These are phyloP conservation scores for Macrostomum lignano DNA, from an alignment of 1,140 invertebrate species.

Conservation along the genomic window DNA sequence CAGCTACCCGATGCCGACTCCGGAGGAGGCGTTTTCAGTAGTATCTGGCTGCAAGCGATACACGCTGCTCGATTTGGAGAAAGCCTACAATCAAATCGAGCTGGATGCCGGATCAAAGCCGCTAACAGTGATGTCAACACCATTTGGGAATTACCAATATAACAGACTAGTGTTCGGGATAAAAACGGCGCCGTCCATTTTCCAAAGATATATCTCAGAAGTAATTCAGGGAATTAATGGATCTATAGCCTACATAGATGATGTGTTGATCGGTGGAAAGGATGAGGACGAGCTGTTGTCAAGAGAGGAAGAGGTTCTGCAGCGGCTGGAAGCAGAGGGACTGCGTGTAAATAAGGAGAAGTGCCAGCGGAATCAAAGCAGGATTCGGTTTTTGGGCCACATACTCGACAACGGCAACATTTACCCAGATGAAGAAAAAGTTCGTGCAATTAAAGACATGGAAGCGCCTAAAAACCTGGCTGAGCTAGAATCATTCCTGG, in stretches of 20 bases:
- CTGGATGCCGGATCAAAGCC: no score
- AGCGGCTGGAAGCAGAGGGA: conserved; percentile 9
- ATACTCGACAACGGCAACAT: conserved; percentile 9
- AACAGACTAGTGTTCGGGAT: no score
- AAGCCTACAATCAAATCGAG: no score
- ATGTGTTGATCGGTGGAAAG: conserved; percentile 9
- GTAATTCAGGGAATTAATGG: conserved; percentile 7
- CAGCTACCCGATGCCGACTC: no score
- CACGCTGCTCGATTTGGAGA: no score
- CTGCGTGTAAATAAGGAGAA: conserved; percentile 11
- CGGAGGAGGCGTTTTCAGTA: no score
- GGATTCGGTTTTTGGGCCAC: conserved; percentile 11
- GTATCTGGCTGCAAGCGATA: no score
- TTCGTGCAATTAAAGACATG: conserved; percentile 11
- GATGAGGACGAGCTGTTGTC: conserved; percentile 10
- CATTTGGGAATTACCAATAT: no score
- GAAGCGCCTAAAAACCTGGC: conserved; percentile 9
- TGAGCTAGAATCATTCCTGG: conserved; percentile 10
- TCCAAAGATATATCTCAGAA: conserved; percentile 2
- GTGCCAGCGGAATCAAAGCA: conserved; percentile 9
- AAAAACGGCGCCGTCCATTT: conserved; percentile 1
- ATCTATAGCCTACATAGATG: conserved; percentile 8
- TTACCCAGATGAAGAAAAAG: conserved; percentile 8
- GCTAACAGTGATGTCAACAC: no score
- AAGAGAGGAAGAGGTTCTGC: conserved; percentile 9